Evolutionary conservation across 2,888 invertebrate genomes (phyloP), one percentile per base, ranked within the genome.

Genomic region (Lepas anatifera): DNA sequence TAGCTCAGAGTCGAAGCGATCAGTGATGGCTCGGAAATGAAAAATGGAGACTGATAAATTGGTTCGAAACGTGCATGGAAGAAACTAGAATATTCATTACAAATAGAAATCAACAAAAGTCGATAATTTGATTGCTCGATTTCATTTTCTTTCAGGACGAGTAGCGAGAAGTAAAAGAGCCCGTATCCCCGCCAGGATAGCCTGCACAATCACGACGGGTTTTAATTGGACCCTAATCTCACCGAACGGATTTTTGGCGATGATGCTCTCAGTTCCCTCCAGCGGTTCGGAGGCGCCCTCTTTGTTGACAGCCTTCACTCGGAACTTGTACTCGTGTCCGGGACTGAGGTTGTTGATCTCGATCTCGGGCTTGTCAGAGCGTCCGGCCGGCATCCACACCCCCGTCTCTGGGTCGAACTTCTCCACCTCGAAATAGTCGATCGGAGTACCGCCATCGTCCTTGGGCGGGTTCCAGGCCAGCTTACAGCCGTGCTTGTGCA

Each of bases 161-260:
- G n/a, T n/a, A n/a, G n/a, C n/a, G n/a, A n/a, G n/a, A n/a, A n/a
- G n/a, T n/a, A n/a, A n/a, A n/a, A n/a, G n/a, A n/a, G n/a, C n/a
- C n/a, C n/a, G n/a, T n/a, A n/a, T n/a, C n/a, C n/a, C n/a, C n/a
- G n/a, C n/a, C n/a, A n/a, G n/a, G n/a, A n/a, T n/a, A n/a, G n/a
- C n/a, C n/a, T n/a, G n/a, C n/a, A n/a, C n/a, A n/a, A n/a, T n/a
- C n/a, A n/a, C n/a, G n/a, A n/a, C n/a, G n/a, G n/a, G n/a, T n/a
- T n/a, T n/a, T n/a, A n/a, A n/a, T n/a, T n/a, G n/a, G n/a, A n/a
- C n/a, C n/a, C n/a, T n/a, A n/a, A 11, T 8, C 80, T 79, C 79
- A 86, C 87, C 95, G 81, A 90, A 98, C 73, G 97, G 96, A 90
- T 98, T 97, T 83, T 97, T 97, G 70, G 97, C 97, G 75, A 95